phyloP scores from a whole-genome alignment of 2,113 vertebrate species.

The Pelodiscus sinensis region DNA sequence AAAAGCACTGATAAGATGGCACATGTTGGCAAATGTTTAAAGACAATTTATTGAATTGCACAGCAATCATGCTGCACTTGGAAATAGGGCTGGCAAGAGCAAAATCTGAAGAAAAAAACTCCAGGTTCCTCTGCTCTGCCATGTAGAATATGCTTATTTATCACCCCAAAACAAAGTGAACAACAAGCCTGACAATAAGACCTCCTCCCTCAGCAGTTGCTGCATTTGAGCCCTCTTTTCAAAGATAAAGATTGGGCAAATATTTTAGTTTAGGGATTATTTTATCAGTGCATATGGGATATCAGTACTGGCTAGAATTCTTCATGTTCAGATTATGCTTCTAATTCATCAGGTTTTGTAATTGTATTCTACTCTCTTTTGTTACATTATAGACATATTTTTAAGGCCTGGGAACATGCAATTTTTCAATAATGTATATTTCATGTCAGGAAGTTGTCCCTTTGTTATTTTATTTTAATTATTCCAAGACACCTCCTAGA shows the following conservation, averaged over 20 bases:
- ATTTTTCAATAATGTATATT: slow-evolving; percentile 24
- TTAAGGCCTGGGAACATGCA: background rate
- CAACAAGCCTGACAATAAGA: background rate
- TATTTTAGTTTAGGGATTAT: background rate
- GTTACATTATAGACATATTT: background rate
- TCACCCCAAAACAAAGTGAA: background rate
- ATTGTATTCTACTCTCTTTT: background rate
- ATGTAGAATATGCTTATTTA: background rate
- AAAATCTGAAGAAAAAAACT: background rate
- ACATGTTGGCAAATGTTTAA: background rate
- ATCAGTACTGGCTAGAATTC: background rate
- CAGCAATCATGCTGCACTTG: background rate
- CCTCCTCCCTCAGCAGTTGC: background rate
- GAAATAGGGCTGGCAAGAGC: background rate
- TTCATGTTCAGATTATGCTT: background rate
- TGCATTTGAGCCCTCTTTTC: background rate
- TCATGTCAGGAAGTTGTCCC: background rate
- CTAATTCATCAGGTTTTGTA: slow-evolving; percentile 28
- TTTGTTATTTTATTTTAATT: slow-evolving; percentile 7
- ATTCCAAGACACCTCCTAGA: background rate
- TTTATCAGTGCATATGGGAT: background rate
- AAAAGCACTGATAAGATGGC: too few species aligned
- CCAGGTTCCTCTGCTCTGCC: background rate
- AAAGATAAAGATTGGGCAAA: background rate
- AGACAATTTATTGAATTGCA: background rate